These are phyloP conservation scores for Myotis myotis DNA, from an alignment of 2,797 vertebrate species.

Conservation along the genomic window DNA sequence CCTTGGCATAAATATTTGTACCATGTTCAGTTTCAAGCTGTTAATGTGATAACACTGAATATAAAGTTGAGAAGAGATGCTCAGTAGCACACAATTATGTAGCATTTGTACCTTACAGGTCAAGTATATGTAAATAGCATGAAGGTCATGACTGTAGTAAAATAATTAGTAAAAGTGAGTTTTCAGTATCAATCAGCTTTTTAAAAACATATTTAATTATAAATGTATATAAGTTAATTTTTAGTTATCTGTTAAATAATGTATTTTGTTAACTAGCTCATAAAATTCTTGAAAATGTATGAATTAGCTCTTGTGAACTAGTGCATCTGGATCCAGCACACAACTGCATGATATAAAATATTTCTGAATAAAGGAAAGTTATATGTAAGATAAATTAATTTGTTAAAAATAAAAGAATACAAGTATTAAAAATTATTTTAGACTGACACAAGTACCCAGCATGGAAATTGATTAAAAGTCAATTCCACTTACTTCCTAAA, in stretches of 20 bases:
- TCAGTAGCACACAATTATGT: not conserved
- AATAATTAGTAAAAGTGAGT: not conserved
- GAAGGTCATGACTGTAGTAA: not conserved
- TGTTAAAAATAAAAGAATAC: not conserved
- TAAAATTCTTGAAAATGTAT: not conserved
- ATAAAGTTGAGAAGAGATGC: not conserved
- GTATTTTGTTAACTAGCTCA: not conserved
- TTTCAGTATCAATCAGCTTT: not conserved
- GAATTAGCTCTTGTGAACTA: not conserved
- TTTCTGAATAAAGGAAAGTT: not conserved
- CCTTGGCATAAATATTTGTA: not conserved
- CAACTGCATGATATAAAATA: not conserved
- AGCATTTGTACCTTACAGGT: not conserved
- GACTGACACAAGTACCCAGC: not conserved
- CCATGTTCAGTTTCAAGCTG: not conserved
- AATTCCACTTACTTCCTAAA: not conserved
- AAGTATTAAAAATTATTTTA: conserved; percentile 12
- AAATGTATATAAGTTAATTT: not conserved
- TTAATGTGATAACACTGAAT: not conserved
- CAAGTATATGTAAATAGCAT: not conserved
- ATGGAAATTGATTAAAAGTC: conserved; percentile 1
- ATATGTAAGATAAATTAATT: not conserved
- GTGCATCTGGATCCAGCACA: not conserved
- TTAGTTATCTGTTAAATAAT: not conserved
- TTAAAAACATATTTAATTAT: not conserved